A percentile compares a stretch with the other conserved stretches of the same genome.
These are phyloP conservation scores for Poicephalus gulielmi DNA, from an alignment of 2,113 vertebrate genomes.

Conservation along the genomic window DNA sequence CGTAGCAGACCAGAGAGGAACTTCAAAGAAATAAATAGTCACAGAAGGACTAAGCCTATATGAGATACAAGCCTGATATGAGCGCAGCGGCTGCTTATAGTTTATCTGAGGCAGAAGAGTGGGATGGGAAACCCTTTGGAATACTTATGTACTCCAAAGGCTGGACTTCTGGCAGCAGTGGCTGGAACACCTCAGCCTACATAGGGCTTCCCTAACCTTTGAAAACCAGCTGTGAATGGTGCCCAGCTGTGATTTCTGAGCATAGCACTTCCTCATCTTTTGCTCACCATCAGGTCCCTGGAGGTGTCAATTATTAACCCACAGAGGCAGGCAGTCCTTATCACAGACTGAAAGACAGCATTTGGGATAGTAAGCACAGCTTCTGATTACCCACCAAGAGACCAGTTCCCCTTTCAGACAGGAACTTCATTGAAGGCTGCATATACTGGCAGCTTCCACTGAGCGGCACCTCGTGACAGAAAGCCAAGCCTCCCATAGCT, in stretches of 20 bases:
- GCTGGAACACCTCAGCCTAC: neutral
- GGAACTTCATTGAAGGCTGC: neutral
- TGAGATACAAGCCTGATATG: neutral
- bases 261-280: neutral
- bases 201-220: neutral
- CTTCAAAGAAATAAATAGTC: neutral
- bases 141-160: neutral
- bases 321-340: neutral
- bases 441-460: neutral
- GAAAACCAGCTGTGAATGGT: neutral
- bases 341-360: neutral
- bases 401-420: neutral
- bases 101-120: neutral
- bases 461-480: neutral
- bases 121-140: neutral
- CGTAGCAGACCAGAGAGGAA: neutral
- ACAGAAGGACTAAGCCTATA: neutral
- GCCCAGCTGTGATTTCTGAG: neutral
- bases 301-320: neutral
- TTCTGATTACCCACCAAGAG: neutral
- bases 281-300: neutral
- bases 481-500: neutral
- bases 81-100: neutral
- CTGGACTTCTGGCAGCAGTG: neutral
- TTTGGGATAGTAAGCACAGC: accelerated